Percentiles rank a stretch among this genome's conserved stretches.
Conservation (phyloP, 2,888 invertebrate species). For the Lapara coniferarum region DNA sequence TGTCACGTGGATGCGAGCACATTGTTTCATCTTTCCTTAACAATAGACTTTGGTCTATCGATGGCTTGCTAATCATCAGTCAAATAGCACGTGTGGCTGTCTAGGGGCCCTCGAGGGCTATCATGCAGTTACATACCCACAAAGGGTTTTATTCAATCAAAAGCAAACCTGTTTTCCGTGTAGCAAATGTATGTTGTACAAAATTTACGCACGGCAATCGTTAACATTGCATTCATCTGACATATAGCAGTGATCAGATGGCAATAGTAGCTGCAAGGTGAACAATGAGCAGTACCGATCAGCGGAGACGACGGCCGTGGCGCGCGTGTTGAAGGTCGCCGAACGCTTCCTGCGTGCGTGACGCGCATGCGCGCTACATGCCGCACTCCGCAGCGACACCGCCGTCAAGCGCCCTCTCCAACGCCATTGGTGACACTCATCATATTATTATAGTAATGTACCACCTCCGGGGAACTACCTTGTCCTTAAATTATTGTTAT, state of each 20-base stretch:
- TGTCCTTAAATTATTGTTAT: neutral
- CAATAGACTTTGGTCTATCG: conserved; percentile 62
- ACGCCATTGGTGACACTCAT: neutral
- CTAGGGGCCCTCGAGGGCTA: neutral
- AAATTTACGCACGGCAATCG: neutral
- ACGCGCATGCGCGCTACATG: conserved; percentile 62
- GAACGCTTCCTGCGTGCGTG: conserved; percentile 80
- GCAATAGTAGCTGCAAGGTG: conserved; percentile 41
- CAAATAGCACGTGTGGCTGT: conserved; percentile 55
- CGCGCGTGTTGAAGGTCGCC: conserved; percentile 73
- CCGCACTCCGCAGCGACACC: conserved; percentile 19
- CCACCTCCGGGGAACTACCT: neutral
- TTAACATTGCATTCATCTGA: neutral
- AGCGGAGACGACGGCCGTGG: conserved; percentile 69
- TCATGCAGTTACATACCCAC: neutral
- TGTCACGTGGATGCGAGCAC: conserved; percentile 65
- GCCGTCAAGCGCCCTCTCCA: conserved; percentile 4
- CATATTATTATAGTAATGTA: neutral
- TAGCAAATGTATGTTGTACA: too few relatives aligned
- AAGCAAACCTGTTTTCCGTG: too few relatives aligned
- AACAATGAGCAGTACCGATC: conserved; percentile 65
- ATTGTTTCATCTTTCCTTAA: conserved; percentile 64
- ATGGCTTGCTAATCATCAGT: conserved; percentile 67
- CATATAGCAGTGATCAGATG: conserved; percentile 38
- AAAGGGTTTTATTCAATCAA: too few relatives aligned